phyloP scores from a whole-genome alignment of 2,888 invertebrate genomes.

The Megalurothrips usitatus region DNA sequence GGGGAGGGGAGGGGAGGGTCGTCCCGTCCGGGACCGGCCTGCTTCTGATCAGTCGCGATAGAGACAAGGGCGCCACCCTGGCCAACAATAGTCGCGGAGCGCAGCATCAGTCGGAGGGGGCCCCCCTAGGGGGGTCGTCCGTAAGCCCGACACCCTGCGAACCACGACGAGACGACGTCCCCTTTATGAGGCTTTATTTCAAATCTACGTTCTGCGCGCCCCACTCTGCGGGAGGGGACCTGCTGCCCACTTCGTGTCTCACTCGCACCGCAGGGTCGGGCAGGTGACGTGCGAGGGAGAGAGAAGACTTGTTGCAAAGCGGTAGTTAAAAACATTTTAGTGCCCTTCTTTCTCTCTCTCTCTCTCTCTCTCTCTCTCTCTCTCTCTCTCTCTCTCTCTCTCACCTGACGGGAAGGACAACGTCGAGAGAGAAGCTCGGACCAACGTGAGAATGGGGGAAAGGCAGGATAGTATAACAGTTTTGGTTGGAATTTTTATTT shows the following conservation, averaged over 20 bases:
- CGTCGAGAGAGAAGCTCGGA: neutral
- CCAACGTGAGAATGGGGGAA: no score
- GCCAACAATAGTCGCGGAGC: neutral
- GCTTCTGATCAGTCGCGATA: neutral
- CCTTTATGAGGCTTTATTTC: constrained; percentile 25
- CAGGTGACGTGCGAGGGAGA: neutral
- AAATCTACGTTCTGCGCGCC: constrained; percentile 9
- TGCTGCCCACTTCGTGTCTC: no score
- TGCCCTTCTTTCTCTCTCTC: neutral
- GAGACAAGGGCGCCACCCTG: neutral
- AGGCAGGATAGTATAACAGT: no score
- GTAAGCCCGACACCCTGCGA: neutral
- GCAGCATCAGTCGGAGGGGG: neutral
- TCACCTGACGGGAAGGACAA: no score
- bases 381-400: no score
- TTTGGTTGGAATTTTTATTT: neutral
- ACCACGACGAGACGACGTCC: neutral
- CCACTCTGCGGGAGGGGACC: no score
- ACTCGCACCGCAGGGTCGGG: no score
- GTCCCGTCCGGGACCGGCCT: neutral
- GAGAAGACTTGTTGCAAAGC: constrained; percentile 21
- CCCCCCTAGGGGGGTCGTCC: neutral
- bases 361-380: no score
- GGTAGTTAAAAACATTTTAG: constrained; percentile 23
- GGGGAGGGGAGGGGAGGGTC: neutral